phyloP scores from a whole-genome alignment of 1,140 invertebrate genomes.

The Octopus sinensis region DNA sequence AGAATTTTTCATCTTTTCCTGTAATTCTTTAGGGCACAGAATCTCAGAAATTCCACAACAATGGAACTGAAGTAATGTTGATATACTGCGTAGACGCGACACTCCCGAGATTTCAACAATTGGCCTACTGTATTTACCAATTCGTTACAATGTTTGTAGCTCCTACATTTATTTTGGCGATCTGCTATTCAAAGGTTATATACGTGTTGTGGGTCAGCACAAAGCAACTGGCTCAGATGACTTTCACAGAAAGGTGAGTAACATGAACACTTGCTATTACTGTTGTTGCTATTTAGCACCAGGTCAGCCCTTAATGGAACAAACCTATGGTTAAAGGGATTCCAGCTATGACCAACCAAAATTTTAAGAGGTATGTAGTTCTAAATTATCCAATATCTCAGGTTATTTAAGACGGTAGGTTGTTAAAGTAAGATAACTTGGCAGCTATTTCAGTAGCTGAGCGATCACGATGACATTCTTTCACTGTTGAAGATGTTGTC shows the following conservation, averaged over 20 bases:
- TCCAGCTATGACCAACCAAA: too few species aligned
- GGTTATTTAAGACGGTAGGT: too few species aligned
- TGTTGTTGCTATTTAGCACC: too few species aligned
- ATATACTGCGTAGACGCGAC: constrained; percentile 56
- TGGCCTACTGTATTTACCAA: constrained; percentile 59
- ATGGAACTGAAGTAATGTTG: constrained; percentile 48
- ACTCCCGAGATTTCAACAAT: constrained; percentile 28
- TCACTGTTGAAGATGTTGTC: too few species aligned
- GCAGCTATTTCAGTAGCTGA: too few species aligned
- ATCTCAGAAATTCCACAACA: constrained; percentile 52
- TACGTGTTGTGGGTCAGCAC: constrained; percentile 63
- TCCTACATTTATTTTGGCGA: constrained; percentile 60
- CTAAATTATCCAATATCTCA: too few species aligned
- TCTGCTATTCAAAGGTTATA: constrained; percentile 63
- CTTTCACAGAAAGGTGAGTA: constrained; percentile 31
- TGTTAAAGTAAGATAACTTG: too few species aligned
- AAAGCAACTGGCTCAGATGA: constrained; percentile 47
- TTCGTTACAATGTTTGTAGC: constrained; percentile 59
- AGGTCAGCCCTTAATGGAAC: too few species aligned
- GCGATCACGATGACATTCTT: too few species aligned
- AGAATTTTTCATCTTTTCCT: not conserved
- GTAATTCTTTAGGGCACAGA: constrained; percentile 48
- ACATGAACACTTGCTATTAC: too few species aligned
- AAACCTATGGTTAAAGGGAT: too few species aligned
- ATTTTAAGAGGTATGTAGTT: too few species aligned